Conservation (phyloP, 2,113 vertebrate species). For the Ciconia stormi region DNA sequence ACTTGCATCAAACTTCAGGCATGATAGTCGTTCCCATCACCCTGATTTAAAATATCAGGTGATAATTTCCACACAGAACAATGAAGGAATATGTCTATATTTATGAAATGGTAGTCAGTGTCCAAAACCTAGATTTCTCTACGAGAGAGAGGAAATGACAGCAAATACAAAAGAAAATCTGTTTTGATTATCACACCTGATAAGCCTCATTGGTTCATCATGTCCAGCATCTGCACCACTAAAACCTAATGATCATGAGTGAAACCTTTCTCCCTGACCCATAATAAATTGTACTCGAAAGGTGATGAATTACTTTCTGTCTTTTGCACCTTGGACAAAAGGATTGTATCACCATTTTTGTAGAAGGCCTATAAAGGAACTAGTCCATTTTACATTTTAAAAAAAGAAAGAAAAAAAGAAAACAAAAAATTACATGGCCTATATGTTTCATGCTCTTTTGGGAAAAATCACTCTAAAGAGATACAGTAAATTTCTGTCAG, state of each 20-base stretch:
- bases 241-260: slow-evolving; percentile 30
- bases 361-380: background rate
- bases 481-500: background rate
- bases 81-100: background rate
- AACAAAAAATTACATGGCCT: background rate
- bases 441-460: background rate
- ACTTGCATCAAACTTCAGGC: background rate
- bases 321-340: slow-evolving; percentile 27
- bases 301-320: slow-evolving; percentile 40
- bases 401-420: background rate
- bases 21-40: background rate
- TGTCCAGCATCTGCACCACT: slow-evolving; percentile 21
- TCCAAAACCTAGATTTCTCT: background rate
- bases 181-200: slow-evolving; percentile 58
- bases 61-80: background rate
- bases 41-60: background rate
- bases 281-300: slow-evolving; percentile 40
- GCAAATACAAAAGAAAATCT: slow-evolving; percentile 46
- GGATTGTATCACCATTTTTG: background rate
- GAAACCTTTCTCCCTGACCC: slow-evolving; percentile 48
- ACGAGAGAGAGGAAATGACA: background rate
- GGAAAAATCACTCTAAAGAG: background rate
- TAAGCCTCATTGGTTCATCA: slow-evolving; percentile 63
- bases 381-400: background rate
- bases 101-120: background rate